Percentiles rank a stretch among this genome's conserved stretches.
Conservation (phyloP, 2,113 vertebrate species). For the Loxodonta africana region DNA sequence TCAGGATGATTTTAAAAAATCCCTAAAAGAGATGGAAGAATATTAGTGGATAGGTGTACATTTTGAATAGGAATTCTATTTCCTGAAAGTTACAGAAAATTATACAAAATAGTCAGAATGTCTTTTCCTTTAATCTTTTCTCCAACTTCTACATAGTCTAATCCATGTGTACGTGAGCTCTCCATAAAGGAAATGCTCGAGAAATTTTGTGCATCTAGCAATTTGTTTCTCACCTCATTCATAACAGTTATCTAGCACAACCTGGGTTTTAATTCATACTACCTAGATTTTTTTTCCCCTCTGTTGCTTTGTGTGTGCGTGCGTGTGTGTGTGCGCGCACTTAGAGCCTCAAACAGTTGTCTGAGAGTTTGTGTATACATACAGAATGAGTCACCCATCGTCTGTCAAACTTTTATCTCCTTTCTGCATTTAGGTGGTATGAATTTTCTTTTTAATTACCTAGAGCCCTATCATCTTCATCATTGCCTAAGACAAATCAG, state of each 20-base stretch:
- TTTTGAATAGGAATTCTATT: background rate
- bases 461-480: background rate
- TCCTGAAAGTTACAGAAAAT: background rate
- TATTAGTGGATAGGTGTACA: background rate
- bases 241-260: background rate
- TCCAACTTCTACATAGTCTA: background rate
- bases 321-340: too few relatives aligned
- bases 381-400: background rate
- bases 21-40: background rate
- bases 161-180: background rate
- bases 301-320: background rate
- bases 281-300: background rate
- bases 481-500: constrained; percentile 29
- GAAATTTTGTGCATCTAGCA: background rate
- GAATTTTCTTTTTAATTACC: background rate
- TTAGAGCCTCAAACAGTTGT: background rate
- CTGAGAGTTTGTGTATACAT: background rate
- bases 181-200: background rate
- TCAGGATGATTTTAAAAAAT: background rate
- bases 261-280: background rate
- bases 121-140: background rate
- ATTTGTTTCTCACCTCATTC: constrained; percentile 13
- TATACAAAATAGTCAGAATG: background rate
- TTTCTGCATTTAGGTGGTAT: background rate
- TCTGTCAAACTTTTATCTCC: background rate